Percentiles rank a stretch among this genome's conserved stretches.
phyloP scores from a whole-genome alignment of 2,888 invertebrate species.

The Melinaea menophilus region DNA sequence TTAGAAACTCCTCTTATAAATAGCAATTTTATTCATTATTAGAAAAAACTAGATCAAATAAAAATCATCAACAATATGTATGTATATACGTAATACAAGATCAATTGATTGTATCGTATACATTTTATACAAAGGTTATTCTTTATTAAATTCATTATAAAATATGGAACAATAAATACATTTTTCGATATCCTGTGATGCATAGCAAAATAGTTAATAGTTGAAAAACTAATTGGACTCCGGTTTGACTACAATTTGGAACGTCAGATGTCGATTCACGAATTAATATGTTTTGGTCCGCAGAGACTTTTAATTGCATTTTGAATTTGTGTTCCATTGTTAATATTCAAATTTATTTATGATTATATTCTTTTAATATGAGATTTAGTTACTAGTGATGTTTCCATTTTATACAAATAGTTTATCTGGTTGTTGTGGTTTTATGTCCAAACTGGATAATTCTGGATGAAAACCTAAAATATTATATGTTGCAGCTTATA shows the following conservation, averaged over 20 bases:
- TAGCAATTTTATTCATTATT: too few relatives aligned
- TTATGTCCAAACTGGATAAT: too few relatives aligned
- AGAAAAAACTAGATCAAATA: too few relatives aligned
- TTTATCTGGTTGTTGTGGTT: not conserved
- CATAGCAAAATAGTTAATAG: slow-evolving; percentile 17
- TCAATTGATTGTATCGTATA: not conserved
- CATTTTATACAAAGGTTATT: not conserved
- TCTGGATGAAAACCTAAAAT: too few relatives aligned
- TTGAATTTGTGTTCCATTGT: slow-evolving; percentile 11
- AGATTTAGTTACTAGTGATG: not conserved
- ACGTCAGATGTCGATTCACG: slow-evolving; percentile 11
- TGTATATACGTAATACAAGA: not conserved
- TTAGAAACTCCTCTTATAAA: too few relatives aligned
- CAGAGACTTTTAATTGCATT: slow-evolving; percentile 14
- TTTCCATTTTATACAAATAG: not conserved
- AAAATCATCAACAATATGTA: too few relatives aligned
- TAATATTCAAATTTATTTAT: not conserved
- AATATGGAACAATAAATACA: slow-evolving; percentile 1
- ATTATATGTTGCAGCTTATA: too few relatives aligned
- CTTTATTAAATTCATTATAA: slow-evolving; percentile 5
- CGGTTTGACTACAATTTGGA: slow-evolving; percentile 21
- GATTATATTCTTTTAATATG: not conserved
- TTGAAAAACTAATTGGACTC: slow-evolving; percentile 20
- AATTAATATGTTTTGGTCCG: slow-evolving; percentile 19
- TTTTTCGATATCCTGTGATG: slow-evolving; percentile 11